These are phyloP conservation scores for Alexandromys fortis DNA, from an alignment of 2,113 vertebrate species.

Conservation along the genomic window DNA sequence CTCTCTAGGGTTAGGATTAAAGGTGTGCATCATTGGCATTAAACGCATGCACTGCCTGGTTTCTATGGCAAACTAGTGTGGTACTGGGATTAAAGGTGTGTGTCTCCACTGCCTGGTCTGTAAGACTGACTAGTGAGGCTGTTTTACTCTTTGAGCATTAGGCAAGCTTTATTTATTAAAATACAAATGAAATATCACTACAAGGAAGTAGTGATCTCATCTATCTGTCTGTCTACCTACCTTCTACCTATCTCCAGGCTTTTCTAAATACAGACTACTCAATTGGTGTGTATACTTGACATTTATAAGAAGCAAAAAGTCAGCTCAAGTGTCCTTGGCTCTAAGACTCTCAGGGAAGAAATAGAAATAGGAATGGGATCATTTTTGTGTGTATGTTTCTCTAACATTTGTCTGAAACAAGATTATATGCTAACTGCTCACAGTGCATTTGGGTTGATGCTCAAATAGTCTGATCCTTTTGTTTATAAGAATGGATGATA, in stretches of 20 bases:
- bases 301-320: constrained; percentile 47
- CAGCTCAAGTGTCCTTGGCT: not conserved
- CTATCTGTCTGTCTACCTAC: not conserved
- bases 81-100: too few species aligned
- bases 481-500: not conserved
- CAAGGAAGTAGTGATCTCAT: not conserved
- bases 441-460: not conserved
- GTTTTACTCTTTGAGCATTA: too few species aligned
- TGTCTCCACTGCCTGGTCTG: too few species aligned
- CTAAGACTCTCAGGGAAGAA: constrained; percentile 35
- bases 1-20: too few species aligned
- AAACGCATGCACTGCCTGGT: too few species aligned
- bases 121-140: too few species aligned
- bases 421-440: not conserved
- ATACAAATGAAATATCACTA: too few species aligned
- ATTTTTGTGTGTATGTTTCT: not conserved
- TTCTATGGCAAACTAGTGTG: too few species aligned
- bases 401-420: constrained; percentile 37
- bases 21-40: too few species aligned
- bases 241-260: not conserved
- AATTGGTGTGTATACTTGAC: not conserved
- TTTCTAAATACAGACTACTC: constrained; percentile 39
- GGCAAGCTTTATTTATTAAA: too few species aligned
- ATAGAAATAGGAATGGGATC: not conserved
- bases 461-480: constrained; percentile 17